These are phyloP conservation scores for Conus betulinus DNA, from an alignment of 1,140 invertebrate genomes.

Conservation along the genomic window DNA sequence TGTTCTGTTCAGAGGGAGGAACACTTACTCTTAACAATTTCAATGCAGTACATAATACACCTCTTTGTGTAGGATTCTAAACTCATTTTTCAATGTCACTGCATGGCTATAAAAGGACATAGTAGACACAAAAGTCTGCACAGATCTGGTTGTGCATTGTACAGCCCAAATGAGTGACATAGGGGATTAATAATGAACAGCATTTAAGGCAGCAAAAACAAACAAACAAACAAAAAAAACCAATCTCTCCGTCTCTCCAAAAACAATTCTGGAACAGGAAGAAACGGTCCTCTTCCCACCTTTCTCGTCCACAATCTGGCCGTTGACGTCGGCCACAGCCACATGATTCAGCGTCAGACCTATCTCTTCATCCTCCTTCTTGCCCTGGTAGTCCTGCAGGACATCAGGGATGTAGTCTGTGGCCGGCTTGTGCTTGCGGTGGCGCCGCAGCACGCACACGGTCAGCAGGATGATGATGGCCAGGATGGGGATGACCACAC, in stretches of 20 bases:
- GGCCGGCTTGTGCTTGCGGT: conserved; percentile 65
- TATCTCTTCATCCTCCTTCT: conserved; percentile 65
- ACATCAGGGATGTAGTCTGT: conserved; percentile 69
- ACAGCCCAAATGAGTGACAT: no score
- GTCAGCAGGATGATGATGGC: conserved; percentile 68
- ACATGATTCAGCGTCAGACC: conserved; percentile 61
- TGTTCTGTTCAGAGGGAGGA: no score
- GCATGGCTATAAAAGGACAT: no score
- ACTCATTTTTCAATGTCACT: no score
- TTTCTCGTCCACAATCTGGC: conserved; percentile 62
- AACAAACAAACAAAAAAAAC: not conserved
- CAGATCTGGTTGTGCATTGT: no score
- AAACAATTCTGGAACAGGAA: not conserved
- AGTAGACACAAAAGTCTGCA: no score
- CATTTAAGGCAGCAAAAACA: not conserved
- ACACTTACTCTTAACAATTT: no score
- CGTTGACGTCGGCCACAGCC: conserved; percentile 69
- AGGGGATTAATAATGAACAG: no score
- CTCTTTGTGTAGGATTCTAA: no score
- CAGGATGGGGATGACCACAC: conserved; percentile 69
- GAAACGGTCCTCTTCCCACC: conserved; percentile 38
- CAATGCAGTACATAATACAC: no score
- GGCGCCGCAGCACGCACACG: conserved; percentile 67
- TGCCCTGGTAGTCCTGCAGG: conserved; percentile 66
- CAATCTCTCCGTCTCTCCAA: not conserved